Percentiles rank a stretch among this genome's conserved stretches.
Conservation (phyloP, 2,888 invertebrate species). For the Tetranychus truncatus region DNA sequence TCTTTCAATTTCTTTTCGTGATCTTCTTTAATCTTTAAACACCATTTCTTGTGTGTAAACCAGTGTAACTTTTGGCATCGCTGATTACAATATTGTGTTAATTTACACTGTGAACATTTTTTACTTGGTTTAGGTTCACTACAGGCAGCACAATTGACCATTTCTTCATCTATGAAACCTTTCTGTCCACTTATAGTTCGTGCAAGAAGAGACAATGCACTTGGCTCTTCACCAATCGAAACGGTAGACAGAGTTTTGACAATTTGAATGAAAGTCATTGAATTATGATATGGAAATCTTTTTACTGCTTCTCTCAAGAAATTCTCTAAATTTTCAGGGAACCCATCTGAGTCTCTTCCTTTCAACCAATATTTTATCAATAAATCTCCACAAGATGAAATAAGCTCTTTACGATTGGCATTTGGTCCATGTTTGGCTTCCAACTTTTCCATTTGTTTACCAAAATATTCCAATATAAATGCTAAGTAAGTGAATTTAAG, state of each 20-base stretch:
- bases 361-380: slow-evolving; percentile 49
- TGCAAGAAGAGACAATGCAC: slow-evolving; percentile 50
- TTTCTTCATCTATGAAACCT: slow-evolving; percentile 31
- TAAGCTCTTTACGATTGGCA: slow-evolving; percentile 27
- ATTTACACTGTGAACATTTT: slow-evolving; percentile 84
- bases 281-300: slow-evolving; percentile 75
- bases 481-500: slow-evolving; percentile 70
- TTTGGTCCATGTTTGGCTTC: neutral
- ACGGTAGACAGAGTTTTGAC: slow-evolving; percentile 34
- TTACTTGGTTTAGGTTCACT: slow-evolving; percentile 72
- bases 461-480: slow-evolving; percentile 43
- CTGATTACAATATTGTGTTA: slow-evolving; percentile 76
- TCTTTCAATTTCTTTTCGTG: too few relatives aligned
- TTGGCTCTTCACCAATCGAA: slow-evolving; percentile 48
- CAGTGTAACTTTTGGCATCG: slow-evolving; percentile 73
- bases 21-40: slow-evolving; percentile 16
- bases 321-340: slow-evolving; percentile 41
- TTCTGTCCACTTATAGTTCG: slow-evolving; percentile 72
- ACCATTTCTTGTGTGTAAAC: slow-evolving; percentile 35
- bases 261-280: slow-evolving; percentile 63
- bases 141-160: slow-evolving; percentile 49
- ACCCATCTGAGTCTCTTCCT: slow-evolving; percentile 39
- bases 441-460: slow-evolving; percentile 11
- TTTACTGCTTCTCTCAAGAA: slow-evolving; percentile 68
- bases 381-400: slow-evolving; percentile 36